Base-by-base conservation (phyloP, 2,113 vertebrate species). In the Rattus rattus region DNA sequence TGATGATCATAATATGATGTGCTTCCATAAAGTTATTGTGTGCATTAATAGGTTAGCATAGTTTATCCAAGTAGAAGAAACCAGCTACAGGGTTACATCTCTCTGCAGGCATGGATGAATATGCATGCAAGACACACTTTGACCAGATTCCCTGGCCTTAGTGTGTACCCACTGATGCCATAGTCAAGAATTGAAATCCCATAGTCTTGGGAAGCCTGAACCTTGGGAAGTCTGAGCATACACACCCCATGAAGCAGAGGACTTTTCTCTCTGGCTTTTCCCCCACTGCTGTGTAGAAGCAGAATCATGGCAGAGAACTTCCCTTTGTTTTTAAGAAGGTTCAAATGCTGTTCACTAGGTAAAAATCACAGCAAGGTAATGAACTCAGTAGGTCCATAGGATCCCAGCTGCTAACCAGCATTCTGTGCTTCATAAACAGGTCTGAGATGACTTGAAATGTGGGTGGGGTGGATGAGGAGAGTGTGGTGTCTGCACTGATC, bases 351-450 rank as follows among this genome's bases (percentile, higher is more conserved):
- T 90, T 85, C 70, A 95, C 5, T 87, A 49, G 13, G 83, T 75
- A 36, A 83, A 36, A 96, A 56, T 80, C 88, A n/a, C 47, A 63
- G 43, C 84, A 93, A 95, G 91, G 16, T 81, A 81, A 91, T 54
- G n/a, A 49, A 59, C 8, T 79, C 52, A 12, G 14, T 61, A 39
- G 76, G 10, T 2, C 69, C 83, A 13, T 4, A 88, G 20, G 7
- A 30, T 65, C 63, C 72, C 73, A 65, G 39, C 3, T 83, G 28
- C 79, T 63, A 56, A 84, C 61, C 36, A 75, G 5, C 0, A 65
- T 28, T 14, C 22, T 83, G 39, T 72, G 33, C 20, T 95, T 93
- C 8, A 5, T 90, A 96, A 93, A 85, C 3, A 65, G 13, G 54
- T 4, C 24, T 79, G 36, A 90, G 91, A 59, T 73, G 85, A 87